These are phyloP conservation scores for Myotis yumanensis DNA, from an alignment of 2,113 vertebrate species.

Conservation along the genomic window DNA sequence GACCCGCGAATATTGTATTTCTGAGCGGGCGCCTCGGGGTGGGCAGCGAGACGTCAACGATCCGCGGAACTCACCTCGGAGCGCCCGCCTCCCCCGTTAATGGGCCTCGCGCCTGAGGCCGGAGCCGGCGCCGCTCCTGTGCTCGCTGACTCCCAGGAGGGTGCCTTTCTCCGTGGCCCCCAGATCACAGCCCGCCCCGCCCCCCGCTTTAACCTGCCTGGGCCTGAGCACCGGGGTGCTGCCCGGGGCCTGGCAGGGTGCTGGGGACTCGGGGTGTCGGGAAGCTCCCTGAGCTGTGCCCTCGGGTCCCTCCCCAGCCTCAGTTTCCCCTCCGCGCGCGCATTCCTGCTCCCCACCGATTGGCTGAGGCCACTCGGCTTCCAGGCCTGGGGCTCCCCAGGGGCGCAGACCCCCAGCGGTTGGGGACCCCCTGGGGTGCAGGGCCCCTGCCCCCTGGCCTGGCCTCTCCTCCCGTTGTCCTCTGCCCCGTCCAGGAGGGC, in stretches of 20 bases:
- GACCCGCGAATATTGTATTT: slow-evolving; percentile 93
- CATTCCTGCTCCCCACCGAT: background rate
- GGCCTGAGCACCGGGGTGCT: background rate
- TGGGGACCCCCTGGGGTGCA: background rate
- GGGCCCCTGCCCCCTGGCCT: accelerated
- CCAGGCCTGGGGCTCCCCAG: too few species aligned
- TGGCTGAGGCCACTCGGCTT: too few species aligned
- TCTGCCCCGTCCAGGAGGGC: accelerated
- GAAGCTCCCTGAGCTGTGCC: background rate
- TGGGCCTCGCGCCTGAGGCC: background rate
- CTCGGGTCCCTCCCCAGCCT: background rate
- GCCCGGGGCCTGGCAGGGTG: background rate
- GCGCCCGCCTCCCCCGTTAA: slow-evolving; percentile 77
- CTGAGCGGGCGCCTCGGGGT: slow-evolving; percentile 71
- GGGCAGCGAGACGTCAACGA: slow-evolving; percentile 77
- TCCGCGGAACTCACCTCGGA: slow-evolving; percentile 77
- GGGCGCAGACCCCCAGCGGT: accelerated
- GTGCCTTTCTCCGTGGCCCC: background rate
- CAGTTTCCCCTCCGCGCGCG: background rate
- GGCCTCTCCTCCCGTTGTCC: too few species aligned
- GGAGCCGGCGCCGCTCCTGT: too few species aligned
- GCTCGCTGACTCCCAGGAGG: accelerated
- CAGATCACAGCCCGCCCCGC: background rate
- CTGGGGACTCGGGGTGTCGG: background rate
- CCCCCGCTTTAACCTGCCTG: background rate